phyloP scores from a whole-genome alignment of 2,113 vertebrate genomes.

The Misgurnus anguillicaudatus region DNA sequence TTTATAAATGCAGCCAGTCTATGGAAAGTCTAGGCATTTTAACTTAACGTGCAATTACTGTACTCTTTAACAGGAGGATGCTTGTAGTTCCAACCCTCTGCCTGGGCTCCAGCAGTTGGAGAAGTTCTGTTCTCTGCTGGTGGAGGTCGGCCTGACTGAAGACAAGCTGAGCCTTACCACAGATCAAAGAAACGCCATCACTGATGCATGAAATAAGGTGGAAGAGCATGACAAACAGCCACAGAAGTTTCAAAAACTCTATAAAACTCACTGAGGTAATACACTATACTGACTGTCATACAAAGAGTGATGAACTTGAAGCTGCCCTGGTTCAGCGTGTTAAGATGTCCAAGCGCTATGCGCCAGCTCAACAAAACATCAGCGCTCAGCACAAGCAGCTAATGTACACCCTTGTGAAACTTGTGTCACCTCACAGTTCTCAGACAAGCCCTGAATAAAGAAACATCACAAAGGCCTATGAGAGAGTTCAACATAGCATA shows the following conservation, averaged over 20 bases:
- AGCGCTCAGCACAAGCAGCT: slow-evolving; percentile 40
- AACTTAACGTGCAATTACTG: neutral
- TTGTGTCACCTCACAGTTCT: neutral
- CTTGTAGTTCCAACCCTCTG: slow-evolving; percentile 34
- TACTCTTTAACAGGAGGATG: slow-evolving; percentile 43
- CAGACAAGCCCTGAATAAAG: slow-evolving; percentile 18
- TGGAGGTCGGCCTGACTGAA: slow-evolving; percentile 31
- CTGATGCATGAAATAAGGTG: slow-evolving; percentile 25
- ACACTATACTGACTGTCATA: slow-evolving; percentile 38
- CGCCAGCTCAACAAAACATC: slow-evolving; percentile 46
- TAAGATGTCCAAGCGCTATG: slow-evolving; percentile 36
- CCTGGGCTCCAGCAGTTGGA: slow-evolving; percentile 29
- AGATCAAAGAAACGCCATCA: slow-evolving; percentile 35
- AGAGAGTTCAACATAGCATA: slow-evolving; percentile 29
- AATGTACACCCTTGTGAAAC: slow-evolving; percentile 40
- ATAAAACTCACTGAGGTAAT: slow-evolving; percentile 48
- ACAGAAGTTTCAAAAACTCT: slow-evolving; percentile 30
- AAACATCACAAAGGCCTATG: slow-evolving; percentile 23
- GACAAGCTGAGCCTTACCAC: slow-evolving; percentile 14
- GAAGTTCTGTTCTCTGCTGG: slow-evolving; percentile 36
- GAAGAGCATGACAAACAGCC: slow-evolving; percentile 42
- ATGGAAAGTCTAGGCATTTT: too few relatives aligned
- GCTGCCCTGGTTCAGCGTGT: slow-evolving; percentile 32
- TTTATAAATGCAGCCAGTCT: too few relatives aligned
- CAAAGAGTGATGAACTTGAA: slow-evolving; percentile 37